These are phyloP conservation scores for Hormaphis cornu DNA, from an alignment of 1,140 invertebrate genomes.

Conservation along the genomic window DNA sequence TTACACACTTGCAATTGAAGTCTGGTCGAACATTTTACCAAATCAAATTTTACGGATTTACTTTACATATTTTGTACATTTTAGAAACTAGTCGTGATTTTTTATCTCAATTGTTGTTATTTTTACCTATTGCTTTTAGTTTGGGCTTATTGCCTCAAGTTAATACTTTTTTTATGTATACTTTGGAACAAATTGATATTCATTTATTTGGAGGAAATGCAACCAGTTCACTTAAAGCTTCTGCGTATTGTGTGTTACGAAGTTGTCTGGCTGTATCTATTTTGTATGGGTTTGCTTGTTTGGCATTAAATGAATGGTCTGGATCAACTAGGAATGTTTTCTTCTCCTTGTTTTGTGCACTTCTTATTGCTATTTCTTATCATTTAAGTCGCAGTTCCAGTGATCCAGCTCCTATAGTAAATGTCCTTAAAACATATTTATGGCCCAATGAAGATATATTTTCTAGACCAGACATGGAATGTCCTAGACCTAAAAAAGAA, in stretches of 20 bases:
- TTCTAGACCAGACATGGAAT: constrained; percentile 20
- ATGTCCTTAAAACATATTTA: constrained; percentile 67
- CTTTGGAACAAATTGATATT: constrained; percentile 93
- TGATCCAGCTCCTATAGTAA: constrained; percentile 84
- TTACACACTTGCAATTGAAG: constrained; percentile 53
- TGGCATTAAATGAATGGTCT: constrained; percentile 58
- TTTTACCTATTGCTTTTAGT: constrained; percentile 87
- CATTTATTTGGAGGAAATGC: constrained; percentile 96
- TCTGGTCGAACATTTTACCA: constrained; percentile 42
- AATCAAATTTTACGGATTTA: constrained; percentile 64
- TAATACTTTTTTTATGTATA: constrained; percentile 91
- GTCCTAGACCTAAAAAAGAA: constrained; percentile 12
- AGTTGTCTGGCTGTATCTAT: constrained; percentile 70
- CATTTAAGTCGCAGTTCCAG: constrained; percentile 84
- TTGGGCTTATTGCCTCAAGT: constrained; percentile 92
- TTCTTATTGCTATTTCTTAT: constrained; percentile 80
- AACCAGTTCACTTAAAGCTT: constrained; percentile 74
- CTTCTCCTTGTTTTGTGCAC: constrained; percentile 89
- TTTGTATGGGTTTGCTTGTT: constrained; percentile 83
- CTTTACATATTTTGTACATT: constrained; percentile 57
- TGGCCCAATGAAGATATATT: constrained; percentile 51
- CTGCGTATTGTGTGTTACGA: constrained; percentile 72
- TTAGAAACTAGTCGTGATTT: constrained; percentile 61
- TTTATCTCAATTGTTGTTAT: constrained; percentile 69
- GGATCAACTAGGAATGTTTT: constrained; percentile 82